Base-by-base conservation (phyloP, 2,113 vertebrate genomes). In the Amblyornis subalaris region DNA sequence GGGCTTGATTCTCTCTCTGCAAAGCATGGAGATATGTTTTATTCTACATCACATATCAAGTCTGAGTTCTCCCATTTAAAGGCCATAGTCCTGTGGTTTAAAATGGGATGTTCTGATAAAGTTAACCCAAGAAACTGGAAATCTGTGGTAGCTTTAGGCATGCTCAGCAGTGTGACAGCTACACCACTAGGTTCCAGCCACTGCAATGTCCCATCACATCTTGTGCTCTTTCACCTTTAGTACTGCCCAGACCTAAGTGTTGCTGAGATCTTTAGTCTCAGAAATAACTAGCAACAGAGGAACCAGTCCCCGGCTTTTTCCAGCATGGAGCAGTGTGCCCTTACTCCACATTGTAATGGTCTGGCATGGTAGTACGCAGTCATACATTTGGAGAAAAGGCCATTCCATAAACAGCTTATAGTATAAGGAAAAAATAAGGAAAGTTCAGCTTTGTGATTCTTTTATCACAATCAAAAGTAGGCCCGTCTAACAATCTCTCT, bases 311-410 rank as follows among this genome's bases (percentile, higher is more conserved):
- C 35, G 25, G 9, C 29, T 72, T 87, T 40, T 81, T 65, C 26
- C 60, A 80, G 6, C n/a, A 40, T 26, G 28, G 73, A 78, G 22
- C 9, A 21, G 3, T 50, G 28, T 70, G 15, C 55, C 53, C 26
- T 26, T 42, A 29, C 7, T 51, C 22, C 5, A 14, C 9, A 7
- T 19, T 40, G 29, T 28, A 60, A 54, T 0, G 0, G 7, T 42
- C 62, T 69, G 55, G 14, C 20, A 35, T 26, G 12, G 22, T 1
- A 64, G 18, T 24, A 7, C 17, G 60, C 42, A 4, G 58, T 14
- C 33, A n/a, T 3, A 2, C 13, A 76, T 35, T 38, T 62, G 55
- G 47, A 72, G 24, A 91, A 87, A 87, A 85, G 14, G 14, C 10
- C 16, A 7, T 67, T 94, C 38, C 71, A 1, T 21, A 5, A 85